phyloP scores from a whole-genome alignment of 2,113 vertebrate species.

The Albula glossodonta region DNA sequence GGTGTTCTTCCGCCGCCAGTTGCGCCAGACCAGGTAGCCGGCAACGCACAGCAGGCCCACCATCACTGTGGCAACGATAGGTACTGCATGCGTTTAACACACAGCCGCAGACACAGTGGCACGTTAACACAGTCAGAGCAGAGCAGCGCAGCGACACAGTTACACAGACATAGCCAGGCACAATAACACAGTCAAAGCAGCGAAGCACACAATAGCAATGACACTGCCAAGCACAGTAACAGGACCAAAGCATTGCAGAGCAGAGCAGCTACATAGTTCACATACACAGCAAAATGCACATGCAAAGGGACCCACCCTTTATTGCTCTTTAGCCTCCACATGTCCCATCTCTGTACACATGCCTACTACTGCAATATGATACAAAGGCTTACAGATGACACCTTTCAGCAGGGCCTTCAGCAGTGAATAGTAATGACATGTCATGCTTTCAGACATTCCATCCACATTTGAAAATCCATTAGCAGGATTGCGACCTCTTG shows the following conservation, averaged over 20 bases:
- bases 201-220: background rate
- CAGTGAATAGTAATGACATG: background rate
- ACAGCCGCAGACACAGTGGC: constrained; percentile 56
- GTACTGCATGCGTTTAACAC: constrained; percentile 77
- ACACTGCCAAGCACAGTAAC: no score
- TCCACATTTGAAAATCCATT: background rate
- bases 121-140: constrained; percentile 29
- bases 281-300: background rate
- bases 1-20: constrained; percentile 93
- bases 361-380: background rate
- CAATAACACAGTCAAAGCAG: background rate
- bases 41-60: constrained; percentile 85
- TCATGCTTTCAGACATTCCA: background rate
- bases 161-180: background rate
- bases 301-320: background rate
- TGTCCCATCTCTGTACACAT: background rate
- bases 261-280: background rate
- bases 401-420: background rate
- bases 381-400: background rate
- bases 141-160: background rate
- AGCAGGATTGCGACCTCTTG: background rate
- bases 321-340: background rate
- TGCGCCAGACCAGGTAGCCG: constrained; percentile 92
- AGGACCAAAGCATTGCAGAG: background rate
- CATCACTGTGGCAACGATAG: constrained; percentile 81